phyloP scores from a whole-genome alignment of 2,797 vertebrate species.

The Melanotaenia trifasciata region DNA sequence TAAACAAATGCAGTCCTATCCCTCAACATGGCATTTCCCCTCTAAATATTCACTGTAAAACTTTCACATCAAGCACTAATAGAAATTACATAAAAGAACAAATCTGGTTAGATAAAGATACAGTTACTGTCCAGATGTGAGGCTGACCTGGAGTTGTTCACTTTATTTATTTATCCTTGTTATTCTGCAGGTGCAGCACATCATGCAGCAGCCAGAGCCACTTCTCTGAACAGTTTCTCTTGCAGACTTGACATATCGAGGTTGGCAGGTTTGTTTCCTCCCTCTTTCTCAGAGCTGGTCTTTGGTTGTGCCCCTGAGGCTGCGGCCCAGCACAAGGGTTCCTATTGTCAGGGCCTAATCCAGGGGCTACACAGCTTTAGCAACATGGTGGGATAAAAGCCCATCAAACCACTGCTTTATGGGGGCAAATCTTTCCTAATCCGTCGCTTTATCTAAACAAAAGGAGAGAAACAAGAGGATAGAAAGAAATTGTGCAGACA shows the following conservation, averaged over 20 bases:
- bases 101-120: slow-evolving; percentile 2
- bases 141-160: slow-evolving; percentile 43
- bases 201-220: slow-evolving; percentile 46
- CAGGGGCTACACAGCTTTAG: slow-evolving; percentile 97
- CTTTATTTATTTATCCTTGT: slow-evolving; percentile 67
- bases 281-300: slow-evolving; percentile 84
- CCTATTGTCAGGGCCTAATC: slow-evolving; percentile 98
- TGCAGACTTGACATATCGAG: slow-evolving; percentile 84
- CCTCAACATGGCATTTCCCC: neutral
- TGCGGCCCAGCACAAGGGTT: slow-evolving; percentile 96
- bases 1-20: neutral
- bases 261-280: slow-evolving; percentile 88
- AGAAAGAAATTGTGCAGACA: slow-evolving; percentile 91
- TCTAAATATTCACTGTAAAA: neutral
- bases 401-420: slow-evolving; percentile 99
- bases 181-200: slow-evolving; percentile 52
- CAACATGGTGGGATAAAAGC: slow-evolving; percentile 99
- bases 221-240: slow-evolving; percentile 71
- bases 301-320: slow-evolving; percentile 85
- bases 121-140: slow-evolving; percentile 28
- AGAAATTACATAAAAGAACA: neutral
- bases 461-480: slow-evolving; percentile 87
- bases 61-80: neutral
- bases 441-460: slow-evolving; percentile 99
- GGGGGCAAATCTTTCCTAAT: slow-evolving; percentile 99